Percentiles rank a stretch among this genome's conserved stretches.
Evolutionary conservation across 1,140 invertebrate genomes (phyloP).

Genomic region (Sitodiplosis mosellana): DNA sequence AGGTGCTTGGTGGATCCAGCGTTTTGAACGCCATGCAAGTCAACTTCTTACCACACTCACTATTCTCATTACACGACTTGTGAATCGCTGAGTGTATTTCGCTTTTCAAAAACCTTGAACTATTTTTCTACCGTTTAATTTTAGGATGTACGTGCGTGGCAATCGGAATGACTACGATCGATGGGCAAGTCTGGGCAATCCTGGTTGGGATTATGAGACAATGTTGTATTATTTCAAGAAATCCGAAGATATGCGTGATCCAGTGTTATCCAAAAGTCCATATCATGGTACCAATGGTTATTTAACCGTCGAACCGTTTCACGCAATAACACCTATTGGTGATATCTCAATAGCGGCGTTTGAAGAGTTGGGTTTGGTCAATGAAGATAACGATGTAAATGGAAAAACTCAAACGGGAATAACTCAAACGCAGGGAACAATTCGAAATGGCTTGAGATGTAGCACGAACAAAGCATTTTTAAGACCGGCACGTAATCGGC

Average conservation of each 20-base stretch:
- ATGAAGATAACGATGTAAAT: constrained; percentile 52
- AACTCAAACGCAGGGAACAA: constrained; percentile 48
- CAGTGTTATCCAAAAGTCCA: constrained; percentile 26
- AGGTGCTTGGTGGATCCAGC: constrained; percentile 65
- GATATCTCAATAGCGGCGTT: constrained; percentile 47
- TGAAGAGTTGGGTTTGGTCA: constrained; percentile 38
- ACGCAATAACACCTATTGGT: constrained; percentile 38
- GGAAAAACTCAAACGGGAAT: constrained; percentile 56
- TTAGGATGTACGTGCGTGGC: constrained; percentile 72
- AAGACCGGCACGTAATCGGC: constrained; percentile 41
- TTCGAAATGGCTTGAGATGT: constrained; percentile 64
- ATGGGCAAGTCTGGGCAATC: constrained; percentile 53
- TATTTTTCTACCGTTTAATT: no score
- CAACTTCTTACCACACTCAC: no score
- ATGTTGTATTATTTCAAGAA: constrained; percentile 70
- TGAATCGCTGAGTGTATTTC: no score
- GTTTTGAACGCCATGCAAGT: constrained; percentile 77
- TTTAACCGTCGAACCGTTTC: constrained; percentile 43
- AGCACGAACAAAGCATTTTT: constrained; percentile 69
- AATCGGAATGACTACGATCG: constrained; percentile 69
- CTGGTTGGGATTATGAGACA: constrained; percentile 54
- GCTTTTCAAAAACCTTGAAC: no score
- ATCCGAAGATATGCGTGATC: constrained; percentile 39
- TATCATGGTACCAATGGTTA: constrained; percentile 53
- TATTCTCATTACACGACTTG: no score